Evolutionary conservation across 2,797 vertebrate species (phyloP).

Genomic region (Peromyscus eremicus): DNA sequence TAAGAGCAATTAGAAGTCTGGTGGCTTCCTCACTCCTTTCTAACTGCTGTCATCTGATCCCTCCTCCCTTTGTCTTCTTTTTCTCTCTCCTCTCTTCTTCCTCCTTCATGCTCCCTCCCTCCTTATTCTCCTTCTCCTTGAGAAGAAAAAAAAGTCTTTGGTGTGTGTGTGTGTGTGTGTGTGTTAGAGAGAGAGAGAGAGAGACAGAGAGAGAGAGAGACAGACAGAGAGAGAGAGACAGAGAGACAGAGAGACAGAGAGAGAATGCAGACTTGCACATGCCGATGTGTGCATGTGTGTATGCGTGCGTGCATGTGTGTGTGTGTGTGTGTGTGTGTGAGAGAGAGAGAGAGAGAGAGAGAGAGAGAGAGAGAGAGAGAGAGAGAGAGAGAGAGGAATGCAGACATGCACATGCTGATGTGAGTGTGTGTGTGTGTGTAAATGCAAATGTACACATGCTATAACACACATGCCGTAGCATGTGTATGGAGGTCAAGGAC

Average conservation of each 20-base stretch:
- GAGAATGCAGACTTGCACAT: no score
- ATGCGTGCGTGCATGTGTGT: background rate
- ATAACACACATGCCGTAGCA: background rate
- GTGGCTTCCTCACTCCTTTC: background rate
- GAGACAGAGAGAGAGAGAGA: background rate
- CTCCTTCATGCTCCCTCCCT: no score
- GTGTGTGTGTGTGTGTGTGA: background rate
- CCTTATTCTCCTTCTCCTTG: background rate
- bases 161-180: background rate
- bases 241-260: no score
- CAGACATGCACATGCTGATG: no score
- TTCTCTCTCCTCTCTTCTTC: no score
- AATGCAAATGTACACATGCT: background rate
- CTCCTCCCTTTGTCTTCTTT: fast-evolving
- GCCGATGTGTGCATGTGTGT: background rate
- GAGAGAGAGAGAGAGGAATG: background rate
- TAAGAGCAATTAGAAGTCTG: background rate
- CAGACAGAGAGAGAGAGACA: no score
- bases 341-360: background rate
- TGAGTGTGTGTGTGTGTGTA: no score
- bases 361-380: background rate
- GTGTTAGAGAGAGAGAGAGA: background rate
- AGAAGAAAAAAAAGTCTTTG: background rate
- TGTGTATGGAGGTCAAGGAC: no score
- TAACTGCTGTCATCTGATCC: background rate